Percentiles rank a stretch among this genome's conserved stretches.
Evolutionary conservation across 2,888 invertebrate genomes (phyloP).

Genomic region (Sisyra nigra): DNA sequence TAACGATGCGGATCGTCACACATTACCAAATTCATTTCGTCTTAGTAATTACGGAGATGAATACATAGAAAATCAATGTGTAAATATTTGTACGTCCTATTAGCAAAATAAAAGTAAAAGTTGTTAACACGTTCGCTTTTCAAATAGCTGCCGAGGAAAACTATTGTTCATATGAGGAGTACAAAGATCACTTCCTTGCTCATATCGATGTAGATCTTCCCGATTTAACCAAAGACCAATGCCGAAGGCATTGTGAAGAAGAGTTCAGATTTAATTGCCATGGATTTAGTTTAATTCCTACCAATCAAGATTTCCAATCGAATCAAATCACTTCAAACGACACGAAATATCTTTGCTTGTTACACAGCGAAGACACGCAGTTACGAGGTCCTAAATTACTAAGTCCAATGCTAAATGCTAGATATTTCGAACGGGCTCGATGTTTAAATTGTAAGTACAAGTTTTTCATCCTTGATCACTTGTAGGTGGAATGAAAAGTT

Average conservation of each 20-base stretch:
- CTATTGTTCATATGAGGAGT: slow-evolving; percentile 63
- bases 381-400: slow-evolving; percentile 62
- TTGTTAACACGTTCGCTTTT: slow-evolving; percentile 1
- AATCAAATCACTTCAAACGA: slow-evolving; percentile 4
- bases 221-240: slow-evolving; percentile 34
- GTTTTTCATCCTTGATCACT: background rate
- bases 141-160: slow-evolving; percentile 33
- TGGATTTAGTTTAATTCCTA: slow-evolving; percentile 38
- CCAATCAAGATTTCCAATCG: slow-evolving; percentile 13
- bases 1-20: slow-evolving; percentile 55
- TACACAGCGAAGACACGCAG: slow-evolving; percentile 70
- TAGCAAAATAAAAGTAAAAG: background rate
- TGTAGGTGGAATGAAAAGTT: background rate
- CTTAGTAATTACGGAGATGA: slow-evolving; percentile 59
- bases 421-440: slow-evolving; percentile 65
- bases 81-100: slow-evolving; percentile 22
- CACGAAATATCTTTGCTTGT: slow-evolving; percentile 33
- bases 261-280: slow-evolving; percentile 52
- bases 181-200: slow-evolving; percentile 46
- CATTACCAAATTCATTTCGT: slow-evolving; percentile 60
- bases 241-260: slow-evolving; percentile 40
- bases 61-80: slow-evolving; percentile 73
- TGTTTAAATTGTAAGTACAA: slow-evolving; percentile 61
- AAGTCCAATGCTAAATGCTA: slow-evolving; percentile 36
- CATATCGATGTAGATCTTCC: slow-evolving; percentile 39